Evolutionary conservation across 2,888 invertebrate species (phyloP).

Genomic region (Ecdyonurus torrentis): DNA sequence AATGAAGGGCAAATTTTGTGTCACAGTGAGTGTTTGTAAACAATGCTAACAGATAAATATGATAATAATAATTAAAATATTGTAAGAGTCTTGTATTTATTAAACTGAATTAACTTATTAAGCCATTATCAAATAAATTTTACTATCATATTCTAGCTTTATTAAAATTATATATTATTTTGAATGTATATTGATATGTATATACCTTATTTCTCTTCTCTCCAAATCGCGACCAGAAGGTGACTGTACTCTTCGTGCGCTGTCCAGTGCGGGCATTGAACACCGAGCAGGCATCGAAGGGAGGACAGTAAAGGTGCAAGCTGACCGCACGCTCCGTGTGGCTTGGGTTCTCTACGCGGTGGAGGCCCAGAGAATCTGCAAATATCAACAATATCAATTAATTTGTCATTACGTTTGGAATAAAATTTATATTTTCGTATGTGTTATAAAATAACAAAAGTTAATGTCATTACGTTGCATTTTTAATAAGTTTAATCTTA

Average conservation of each 20-base stretch:
- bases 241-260: conserved; percentile 48
- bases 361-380: conserved; percentile 82
- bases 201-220: conserved; percentile 50
- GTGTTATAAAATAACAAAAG: too few relatives aligned
- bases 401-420: too few relatives aligned
- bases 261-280: conserved; percentile 87
- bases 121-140: conserved; percentile 4
- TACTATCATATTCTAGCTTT: too few relatives aligned
- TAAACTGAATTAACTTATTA: not conserved
- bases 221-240: conserved; percentile 89
- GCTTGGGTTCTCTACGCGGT: conserved; percentile 88
- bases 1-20: too few relatives aligned
- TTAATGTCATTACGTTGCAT: too few relatives aligned
- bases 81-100: too few relatives aligned
- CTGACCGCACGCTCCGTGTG: conserved; percentile 79
- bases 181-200: conserved; percentile 11
- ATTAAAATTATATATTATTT: too few relatives aligned
- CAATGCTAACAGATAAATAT: too few relatives aligned
- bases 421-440: too few relatives aligned
- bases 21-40: too few relatives aligned
- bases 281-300: conserved; percentile 70
- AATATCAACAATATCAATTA: conserved; percentile 13
- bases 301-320: conserved; percentile 89
- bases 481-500: too few relatives aligned
- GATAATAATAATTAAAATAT: too few relatives aligned